These are phyloP conservation scores for Zaprionus vittiger DNA, from an alignment of 1,140 invertebrate species.

Conservation along the genomic window DNA sequence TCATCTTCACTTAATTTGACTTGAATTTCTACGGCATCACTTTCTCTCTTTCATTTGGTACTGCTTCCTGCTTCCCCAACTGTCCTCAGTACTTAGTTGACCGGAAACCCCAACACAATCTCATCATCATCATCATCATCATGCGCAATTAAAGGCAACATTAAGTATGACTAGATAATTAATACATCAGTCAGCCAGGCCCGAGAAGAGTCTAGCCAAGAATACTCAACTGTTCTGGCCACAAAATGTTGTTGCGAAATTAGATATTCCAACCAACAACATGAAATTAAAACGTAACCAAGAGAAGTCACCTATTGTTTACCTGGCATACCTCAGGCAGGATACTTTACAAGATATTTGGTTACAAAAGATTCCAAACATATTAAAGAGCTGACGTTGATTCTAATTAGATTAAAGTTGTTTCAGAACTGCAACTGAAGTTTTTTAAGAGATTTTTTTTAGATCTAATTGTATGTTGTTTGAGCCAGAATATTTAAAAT, in stretches of 20 bases:
- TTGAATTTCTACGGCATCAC: not conserved
- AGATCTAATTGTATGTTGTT: too few species aligned
- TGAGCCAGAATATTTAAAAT: too few species aligned
- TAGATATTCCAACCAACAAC: slow-evolving; percentile 3
- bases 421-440: not conserved
- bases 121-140: not conserved
- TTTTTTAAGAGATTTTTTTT: too few species aligned
- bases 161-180: slow-evolving; percentile 45
- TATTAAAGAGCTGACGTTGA: not conserved
- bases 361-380: not conserved
- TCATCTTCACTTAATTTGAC: not conserved
- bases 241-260: slow-evolving; percentile 8
- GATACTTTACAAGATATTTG: not conserved
- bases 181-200: slow-evolving; percentile 20
- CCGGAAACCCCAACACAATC: slow-evolving; percentile 28
- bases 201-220: not conserved
- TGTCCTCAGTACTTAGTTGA: slow-evolving; percentile 12
- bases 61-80: not conserved
- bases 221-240: not conserved
- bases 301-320: not conserved
- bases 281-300: not conserved
- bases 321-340: not conserved
- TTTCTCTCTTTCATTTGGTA: not conserved
- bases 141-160: slow-evolving; percentile 34
- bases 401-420: not conserved